Percentiles rank a stretch among this genome's conserved stretches.
phyloP scores from a whole-genome alignment of 2,888 invertebrate genomes.

The Stenolophus ochropezus region DNA sequence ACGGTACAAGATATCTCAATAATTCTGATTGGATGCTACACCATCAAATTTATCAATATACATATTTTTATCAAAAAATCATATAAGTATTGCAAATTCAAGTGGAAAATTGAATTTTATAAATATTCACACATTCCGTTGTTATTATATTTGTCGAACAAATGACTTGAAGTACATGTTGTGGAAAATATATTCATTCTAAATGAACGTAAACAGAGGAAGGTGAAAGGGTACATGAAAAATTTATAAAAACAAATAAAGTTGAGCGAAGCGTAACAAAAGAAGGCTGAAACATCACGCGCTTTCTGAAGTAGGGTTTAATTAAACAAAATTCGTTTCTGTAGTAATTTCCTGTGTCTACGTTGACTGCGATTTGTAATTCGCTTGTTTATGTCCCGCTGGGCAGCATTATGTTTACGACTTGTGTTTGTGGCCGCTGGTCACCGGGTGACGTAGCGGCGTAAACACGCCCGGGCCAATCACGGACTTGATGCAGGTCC shows the following conservation, averaged over 20 bases:
- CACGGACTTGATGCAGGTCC: not conserved
- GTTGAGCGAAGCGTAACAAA: not conserved
- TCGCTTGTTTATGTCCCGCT: conserved; percentile 24
- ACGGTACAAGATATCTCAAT: no score
- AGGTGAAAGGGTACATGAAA: not conserved
- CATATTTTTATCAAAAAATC: no score
- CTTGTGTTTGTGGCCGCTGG: not conserved
- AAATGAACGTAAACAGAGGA: no score
- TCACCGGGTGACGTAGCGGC: not conserved
- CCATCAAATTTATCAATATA: no score
- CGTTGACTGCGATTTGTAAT: conserved; percentile 26
- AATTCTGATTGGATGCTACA: no score
- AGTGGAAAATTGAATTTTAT: no score
- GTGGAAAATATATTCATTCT: no score
- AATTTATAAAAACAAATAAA: not conserved
- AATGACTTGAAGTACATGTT: no score
- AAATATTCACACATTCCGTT: no score
- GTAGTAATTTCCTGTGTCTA: not conserved
- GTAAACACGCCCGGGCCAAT: not conserved
- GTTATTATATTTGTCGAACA: no score
- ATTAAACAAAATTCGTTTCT: not conserved
- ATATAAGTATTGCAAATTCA: no score
- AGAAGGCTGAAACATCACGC: not conserved
- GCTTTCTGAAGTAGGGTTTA: not conserved
- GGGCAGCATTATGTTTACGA: conserved; percentile 30